These are phyloP conservation scores for Nyctalus aviator DNA, from an alignment of 2,797 vertebrate genomes.

Conservation along the genomic window DNA sequence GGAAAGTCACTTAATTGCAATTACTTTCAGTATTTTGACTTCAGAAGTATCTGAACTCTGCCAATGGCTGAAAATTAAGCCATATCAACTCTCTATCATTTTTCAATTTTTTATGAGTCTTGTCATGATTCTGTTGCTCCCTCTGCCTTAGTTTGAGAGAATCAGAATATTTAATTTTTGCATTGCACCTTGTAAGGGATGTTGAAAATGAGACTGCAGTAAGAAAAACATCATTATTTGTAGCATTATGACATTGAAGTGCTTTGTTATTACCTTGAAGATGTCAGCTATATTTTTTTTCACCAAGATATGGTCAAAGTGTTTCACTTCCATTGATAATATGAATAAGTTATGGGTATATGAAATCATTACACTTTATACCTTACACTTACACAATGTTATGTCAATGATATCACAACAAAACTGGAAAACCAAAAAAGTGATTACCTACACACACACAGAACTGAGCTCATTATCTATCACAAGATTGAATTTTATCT, in stretches of 20 bases:
- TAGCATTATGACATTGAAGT: not conserved
- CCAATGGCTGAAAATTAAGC: not conserved
- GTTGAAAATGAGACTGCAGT: not conserved
- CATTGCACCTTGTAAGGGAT: constrained; percentile 10
- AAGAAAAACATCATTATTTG: not conserved
- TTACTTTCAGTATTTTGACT: constrained; percentile 32
- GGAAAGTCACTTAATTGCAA: not conserved
- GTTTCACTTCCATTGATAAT: not conserved
- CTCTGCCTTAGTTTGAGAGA: not conserved
- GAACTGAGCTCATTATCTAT: not conserved
- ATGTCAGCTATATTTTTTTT: constrained; percentile 10
- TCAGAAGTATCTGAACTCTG: constrained; percentile 27
- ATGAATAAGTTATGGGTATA: not conserved
- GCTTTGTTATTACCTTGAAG: not conserved
- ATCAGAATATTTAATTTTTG: constrained; percentile 22
- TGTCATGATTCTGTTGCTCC: not conserved
- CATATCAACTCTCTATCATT: not conserved
- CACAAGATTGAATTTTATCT: not conserved
- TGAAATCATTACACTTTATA: not conserved
- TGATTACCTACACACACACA: not conserved
- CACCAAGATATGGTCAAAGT: not conserved
- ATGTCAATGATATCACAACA: not conserved
- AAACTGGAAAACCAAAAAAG: not conserved
- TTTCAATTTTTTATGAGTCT: constrained; percentile 27
- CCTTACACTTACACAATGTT: not conserved